Evolutionary conservation across 92 coral and sea anemone species (phyloP), one percentile per base, ranked within the genome.

Genomic region (Epizoanthus rinbou): DNA sequence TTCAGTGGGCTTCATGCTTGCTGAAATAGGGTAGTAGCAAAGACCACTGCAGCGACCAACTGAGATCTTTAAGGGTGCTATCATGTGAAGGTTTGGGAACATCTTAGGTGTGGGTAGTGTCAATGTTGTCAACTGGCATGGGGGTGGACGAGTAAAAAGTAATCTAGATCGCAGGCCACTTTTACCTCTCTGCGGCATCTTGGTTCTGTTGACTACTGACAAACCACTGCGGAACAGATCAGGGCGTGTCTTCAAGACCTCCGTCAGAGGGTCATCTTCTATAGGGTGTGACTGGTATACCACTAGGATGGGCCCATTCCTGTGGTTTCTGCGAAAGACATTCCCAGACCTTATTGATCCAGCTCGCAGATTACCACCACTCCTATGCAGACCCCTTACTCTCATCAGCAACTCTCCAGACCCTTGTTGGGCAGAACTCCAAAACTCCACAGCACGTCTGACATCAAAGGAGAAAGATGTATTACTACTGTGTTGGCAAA

Each of bases 241-340:
- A 1, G 69, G 60, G 28, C 62, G 82, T 59, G 41, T 76, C 37
- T 76, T 9, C 15, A 76, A 19, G 17, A 76, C 57, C 8, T 76
- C 13, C 5, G 59, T 25, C 37, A 76, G 5, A 4, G 22, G 21
- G 15, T 56, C 53, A 31, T 53, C n/a, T 37, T 60, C 57, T 35
- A 10, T 18, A 3, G 69, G 22, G 35, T 18, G 16, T 8, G 6
- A 18, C 13, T 39, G 57, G 24, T 58, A 76, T 2, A 76, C 69
- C 8, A 76, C 50, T 35, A 76, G 47, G 69, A 47, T 19, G 24
- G 82, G 82, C 28, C 50, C 45, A 15, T 18, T 22, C 15, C 19
- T 57, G 22, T 4, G 28, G 5, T 8, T n/a, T 31, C 16, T 65
- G 5, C 10, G 71, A 65, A 65, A 65, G 43, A n/a, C 37, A 22